Evolutionary conservation across 2,113 vertebrate genomes (phyloP), one percentile per base, ranked within the genome.

Genomic region (Boulengeromyrus knoepffleri): DNA sequence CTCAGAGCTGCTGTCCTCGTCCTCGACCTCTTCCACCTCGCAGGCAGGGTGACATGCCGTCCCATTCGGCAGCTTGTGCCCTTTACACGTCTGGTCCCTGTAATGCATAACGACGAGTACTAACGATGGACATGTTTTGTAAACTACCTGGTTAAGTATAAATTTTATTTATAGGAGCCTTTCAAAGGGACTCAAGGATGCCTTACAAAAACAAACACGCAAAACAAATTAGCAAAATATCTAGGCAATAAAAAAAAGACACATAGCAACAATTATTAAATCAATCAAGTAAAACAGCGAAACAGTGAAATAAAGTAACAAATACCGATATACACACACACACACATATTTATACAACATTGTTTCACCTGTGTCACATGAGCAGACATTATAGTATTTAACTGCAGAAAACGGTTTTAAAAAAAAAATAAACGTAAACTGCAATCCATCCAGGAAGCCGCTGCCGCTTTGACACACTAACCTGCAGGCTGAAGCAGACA

Each of bases 1-100:
- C 93, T 99, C 99, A 0, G 99, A 99, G 96, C 99, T 98, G 94
- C 98, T 99, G 95, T 99, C 99, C 94, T 99, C 98, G 5, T 99
- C 99, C 92, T 99, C 99, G 0, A 97, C 97, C 90, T 99, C 99
- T 0, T 99, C 99, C 36, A 97, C 96, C 92, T 99, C 98, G 0
- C 97, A 97, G 0, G 97, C 95, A 0, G 97, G 96, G 90, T 97
- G 97, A 92, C 98, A 99, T 91, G 96, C 94, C 36, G 97, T 96
- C 93, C 98, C 97, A 1, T 98, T 99, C 0, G 97, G 95, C 94
- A 98, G 96, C 94, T 97, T 99, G 96, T 99, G 98, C 87, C 98
- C 98, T 94, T 99, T 99, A 95, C 98, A 99, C 52, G 97, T 96
- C 17, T 98, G 96, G 90, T 99, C 99, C 95, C 98, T 99, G 88